A percentile compares a stretch with the other conserved stretches of the same genome.
Evolutionary conservation across 1,140 invertebrate genomes (phyloP).

Genomic region (Trissolcus basalis): DNA sequence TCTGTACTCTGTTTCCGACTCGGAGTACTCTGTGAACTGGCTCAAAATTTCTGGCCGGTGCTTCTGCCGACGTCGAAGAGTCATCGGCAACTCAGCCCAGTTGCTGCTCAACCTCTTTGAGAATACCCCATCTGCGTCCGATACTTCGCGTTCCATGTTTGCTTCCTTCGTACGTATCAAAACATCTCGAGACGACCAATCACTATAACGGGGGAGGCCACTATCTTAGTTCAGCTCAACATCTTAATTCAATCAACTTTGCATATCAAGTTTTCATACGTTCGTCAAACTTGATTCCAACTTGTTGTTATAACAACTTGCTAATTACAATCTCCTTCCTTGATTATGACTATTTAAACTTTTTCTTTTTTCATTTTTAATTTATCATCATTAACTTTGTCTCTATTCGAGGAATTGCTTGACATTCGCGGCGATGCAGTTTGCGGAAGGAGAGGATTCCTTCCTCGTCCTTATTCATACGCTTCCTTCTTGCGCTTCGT

Average conservation of each 20-base stretch:
- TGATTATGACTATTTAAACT: background rate
- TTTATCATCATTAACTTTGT: constrained; percentile 56
- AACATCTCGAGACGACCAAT: constrained; percentile 39
- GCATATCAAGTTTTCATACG: too few relatives aligned
- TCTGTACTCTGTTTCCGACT: constrained; percentile 67
- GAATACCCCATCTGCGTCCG: constrained; percentile 71
- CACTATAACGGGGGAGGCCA: constrained; percentile 31
- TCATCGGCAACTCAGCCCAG: constrained; percentile 75
- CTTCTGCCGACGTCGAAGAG: constrained; percentile 69
- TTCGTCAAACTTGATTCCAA: too few relatives aligned
- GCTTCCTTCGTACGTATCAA: constrained; percentile 22
- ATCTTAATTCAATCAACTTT: too few relatives aligned
- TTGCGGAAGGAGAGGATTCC: constrained; percentile 62
- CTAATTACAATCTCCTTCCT: background rate
- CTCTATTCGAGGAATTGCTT: constrained; percentile 51
- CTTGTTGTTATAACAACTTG: background rate
- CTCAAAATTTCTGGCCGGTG: constrained; percentile 73
- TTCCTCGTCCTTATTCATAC: constrained; percentile 60
- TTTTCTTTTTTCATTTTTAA: constrained; percentile 24
- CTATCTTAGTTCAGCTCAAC: too few relatives aligned
- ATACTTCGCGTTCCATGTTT: constrained; percentile 73
- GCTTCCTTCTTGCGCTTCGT: constrained; percentile 56
- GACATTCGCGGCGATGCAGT: constrained; percentile 56
- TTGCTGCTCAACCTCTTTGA: constrained; percentile 67
- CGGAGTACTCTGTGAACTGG: constrained; percentile 71